phyloP scores from a whole-genome alignment of 2,113 vertebrate genomes.

The Montifringilla adamsi region DNA sequence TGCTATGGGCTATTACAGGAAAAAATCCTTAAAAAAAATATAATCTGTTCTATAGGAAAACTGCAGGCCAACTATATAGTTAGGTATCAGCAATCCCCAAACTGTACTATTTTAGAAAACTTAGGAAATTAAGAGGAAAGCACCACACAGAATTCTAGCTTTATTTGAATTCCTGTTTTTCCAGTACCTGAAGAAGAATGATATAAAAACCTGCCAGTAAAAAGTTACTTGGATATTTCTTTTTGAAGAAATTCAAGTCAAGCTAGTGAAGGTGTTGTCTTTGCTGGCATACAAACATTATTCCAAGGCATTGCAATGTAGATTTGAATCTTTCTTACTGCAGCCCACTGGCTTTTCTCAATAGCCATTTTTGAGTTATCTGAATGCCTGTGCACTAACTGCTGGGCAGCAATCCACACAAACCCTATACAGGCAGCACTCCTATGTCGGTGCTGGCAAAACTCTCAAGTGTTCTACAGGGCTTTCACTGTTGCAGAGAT shows the following conservation, averaged over 20 bases:
- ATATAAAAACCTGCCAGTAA: background rate
- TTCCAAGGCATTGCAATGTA: background rate
- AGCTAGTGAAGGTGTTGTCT: background rate
- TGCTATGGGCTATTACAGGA: background rate
- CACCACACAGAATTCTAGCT: background rate
- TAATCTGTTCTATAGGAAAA: background rate
- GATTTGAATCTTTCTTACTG: background rate
- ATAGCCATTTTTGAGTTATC: background rate
- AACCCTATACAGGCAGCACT: background rate
- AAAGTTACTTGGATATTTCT: background rate
- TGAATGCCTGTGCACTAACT: background rate
- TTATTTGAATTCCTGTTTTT: background rate
- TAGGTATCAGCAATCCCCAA: background rate
- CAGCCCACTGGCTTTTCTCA: background rate
- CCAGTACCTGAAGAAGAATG: background rate
- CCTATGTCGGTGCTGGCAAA: background rate
- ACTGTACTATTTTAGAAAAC: background rate
- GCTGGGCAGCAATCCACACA: background rate
- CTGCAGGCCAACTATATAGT: background rate
- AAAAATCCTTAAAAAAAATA: background rate
- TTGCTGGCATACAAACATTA: background rate
- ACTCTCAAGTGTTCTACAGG: background rate
- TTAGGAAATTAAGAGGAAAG: background rate
- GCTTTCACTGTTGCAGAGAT: background rate
- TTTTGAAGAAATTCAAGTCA: background rate